phyloP scores from a whole-genome alignment of 2,888 invertebrate genomes.

The Sclerodermus sp. region DNA sequence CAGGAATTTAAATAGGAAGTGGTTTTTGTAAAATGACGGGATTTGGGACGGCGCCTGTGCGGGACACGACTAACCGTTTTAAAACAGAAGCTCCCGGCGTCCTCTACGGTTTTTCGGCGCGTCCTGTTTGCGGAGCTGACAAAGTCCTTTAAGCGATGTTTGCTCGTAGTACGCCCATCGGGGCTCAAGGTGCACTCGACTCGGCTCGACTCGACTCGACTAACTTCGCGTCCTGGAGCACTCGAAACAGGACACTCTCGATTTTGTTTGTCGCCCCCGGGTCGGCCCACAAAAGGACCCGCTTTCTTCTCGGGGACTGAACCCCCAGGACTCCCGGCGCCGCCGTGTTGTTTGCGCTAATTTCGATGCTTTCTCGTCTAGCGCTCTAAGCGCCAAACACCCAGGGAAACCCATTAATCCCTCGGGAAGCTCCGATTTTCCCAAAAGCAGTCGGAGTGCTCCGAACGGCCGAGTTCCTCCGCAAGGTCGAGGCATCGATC shows the following conservation, averaged over 20 bases:
- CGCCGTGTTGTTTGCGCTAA: slow-evolving; percentile 28
- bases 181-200: slow-evolving; percentile 6
- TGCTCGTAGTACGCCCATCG: slow-evolving; percentile 19
- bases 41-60: too few relatives aligned
- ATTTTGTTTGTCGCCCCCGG: slow-evolving; percentile 35
- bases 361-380: slow-evolving; percentile 25
- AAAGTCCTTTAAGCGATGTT: slow-evolving; percentile 27
- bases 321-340: slow-evolving; percentile 12
- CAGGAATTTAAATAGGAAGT: too few relatives aligned
- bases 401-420: too few relatives aligned
- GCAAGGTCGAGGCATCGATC: too few relatives aligned
- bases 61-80: background rate
- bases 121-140: slow-evolving; percentile 28
- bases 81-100: slow-evolving; percentile 3
- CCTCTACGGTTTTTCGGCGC: slow-evolving; percentile 13
- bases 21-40: too few relatives aligned
- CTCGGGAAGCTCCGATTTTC: too few relatives aligned
- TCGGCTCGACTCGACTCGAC: too few relatives aligned
- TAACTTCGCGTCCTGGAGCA: too few relatives aligned
- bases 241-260: slow-evolving; percentile 21
- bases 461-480: too few relatives aligned
- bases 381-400: too few relatives aligned
- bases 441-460: too few relatives aligned
- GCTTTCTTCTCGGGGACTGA: slow-evolving; percentile 18
- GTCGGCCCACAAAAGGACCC: slow-evolving; percentile 33